Evolutionary conservation across 1,140 invertebrate genomes (phyloP).

Genomic region (Aphelinus atriplicis): DNA sequence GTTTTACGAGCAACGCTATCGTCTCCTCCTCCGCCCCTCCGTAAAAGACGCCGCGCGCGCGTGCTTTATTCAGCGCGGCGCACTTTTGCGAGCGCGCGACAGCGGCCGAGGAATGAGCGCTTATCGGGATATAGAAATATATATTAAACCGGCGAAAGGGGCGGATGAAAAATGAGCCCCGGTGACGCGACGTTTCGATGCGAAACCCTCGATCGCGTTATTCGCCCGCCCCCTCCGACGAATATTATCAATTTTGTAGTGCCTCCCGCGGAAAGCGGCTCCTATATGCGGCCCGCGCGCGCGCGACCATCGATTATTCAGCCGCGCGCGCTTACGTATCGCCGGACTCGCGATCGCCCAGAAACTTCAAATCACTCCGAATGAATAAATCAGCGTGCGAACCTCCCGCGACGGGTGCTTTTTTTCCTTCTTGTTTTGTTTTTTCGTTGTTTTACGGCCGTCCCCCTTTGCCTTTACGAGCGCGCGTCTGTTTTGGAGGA

Average conservation of each 20-base stretch:
- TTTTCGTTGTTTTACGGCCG: not conserved
- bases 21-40: not conserved
- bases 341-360: too few relatives aligned
- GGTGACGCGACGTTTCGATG: slow-evolving; percentile 8
- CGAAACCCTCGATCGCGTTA: not conserved
- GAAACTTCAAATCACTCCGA: not conserved
- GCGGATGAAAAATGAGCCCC: slow-evolving; percentile 20
- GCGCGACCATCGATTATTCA: slow-evolving; percentile 13
- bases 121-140: slow-evolving; percentile 8
- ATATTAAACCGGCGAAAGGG: slow-evolving; percentile 18
- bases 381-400: slow-evolving; percentile 21
- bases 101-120: not conserved
- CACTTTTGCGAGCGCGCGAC: not conserved
- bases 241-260: slow-evolving; percentile 14
- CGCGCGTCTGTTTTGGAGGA: too few relatives aligned
- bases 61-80: slow-evolving; percentile 24
- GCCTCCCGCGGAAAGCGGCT: too few relatives aligned
- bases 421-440: not conserved
- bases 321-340: not conserved
- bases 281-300: too few relatives aligned
- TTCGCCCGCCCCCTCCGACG: not conserved
- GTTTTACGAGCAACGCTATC: slow-evolving; percentile 13
- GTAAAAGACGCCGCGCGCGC: slow-evolving; percentile 15
- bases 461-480: too few relatives aligned
- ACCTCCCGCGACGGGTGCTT: not conserved